Conservation (phyloP, 2,113 vertebrate genomes). For the Carassius gibelio region DNA sequence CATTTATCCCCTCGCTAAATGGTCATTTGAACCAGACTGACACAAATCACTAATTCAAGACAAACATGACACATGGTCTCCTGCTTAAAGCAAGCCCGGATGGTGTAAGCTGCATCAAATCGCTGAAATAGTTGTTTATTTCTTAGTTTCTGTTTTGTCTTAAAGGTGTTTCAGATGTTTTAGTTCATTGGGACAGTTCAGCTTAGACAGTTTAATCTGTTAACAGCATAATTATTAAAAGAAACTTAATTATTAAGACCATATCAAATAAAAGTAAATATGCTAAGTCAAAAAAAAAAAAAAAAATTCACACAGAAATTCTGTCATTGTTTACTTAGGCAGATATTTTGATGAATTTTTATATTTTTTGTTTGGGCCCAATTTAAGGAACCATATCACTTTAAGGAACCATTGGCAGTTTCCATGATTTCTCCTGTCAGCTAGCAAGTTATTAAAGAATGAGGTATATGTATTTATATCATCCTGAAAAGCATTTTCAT, state of each 20-base stretch:
- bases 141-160: neutral
- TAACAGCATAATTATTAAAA: neutral
- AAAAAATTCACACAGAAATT: no score
- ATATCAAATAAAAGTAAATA: neutral
- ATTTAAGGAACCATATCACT: no score
- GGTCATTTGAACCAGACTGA: neutral
- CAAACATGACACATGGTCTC: neutral
- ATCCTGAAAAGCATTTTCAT: neutral
- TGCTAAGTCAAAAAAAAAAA: neutral
- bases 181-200: neutral
- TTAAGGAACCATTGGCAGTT: neutral
- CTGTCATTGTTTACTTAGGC: no score
- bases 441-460: neutral
- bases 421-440: neutral
- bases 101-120: conserved; percentile 13
- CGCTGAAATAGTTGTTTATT: conserved; percentile 15
- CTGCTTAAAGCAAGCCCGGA: neutral
- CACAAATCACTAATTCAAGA: conserved; percentile 9
- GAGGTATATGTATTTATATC: neutral
- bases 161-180: conserved; percentile 7
- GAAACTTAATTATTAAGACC: no score
- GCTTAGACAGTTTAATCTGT: neutral
- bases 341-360: no score
- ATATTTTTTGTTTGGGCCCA: no score
- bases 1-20: neutral